Base-by-base conservation (phyloP, 2,113 vertebrate genomes). In the Scophthalmus maximus region DNA sequence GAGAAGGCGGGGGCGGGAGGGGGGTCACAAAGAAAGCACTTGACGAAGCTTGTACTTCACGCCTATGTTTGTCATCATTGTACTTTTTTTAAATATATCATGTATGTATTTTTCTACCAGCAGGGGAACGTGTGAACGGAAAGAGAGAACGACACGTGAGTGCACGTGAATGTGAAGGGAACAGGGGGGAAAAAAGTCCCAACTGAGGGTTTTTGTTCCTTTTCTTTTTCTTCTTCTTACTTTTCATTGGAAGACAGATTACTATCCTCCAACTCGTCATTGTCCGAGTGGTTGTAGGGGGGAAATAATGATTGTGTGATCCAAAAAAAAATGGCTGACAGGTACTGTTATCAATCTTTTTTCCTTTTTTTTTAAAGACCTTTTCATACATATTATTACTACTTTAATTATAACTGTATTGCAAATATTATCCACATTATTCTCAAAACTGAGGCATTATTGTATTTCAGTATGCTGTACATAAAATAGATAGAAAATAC, bases 51-150 rank as follows among this genome's bases (percentile, higher is more conserved):
- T 64, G 66, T 82, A 82, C 76, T 82, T 89, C 86, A 86, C 66
- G 62, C 82, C 68, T 85, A 75, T 81, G 86, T 90, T 91, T 87
- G 82, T 90, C 83, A 78, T 89, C 70, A 63, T 87, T 89, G 79
- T 83, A 83, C 68, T 83, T 89, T 91, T 83, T 79, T 83, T 78
- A 68, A n/a, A 70, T 84, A 90, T 89, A 89, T 88, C 74, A 90
- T 89, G 89, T 92, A 87, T 89, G 89, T 93, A 93, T 94, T 94
- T 94, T 94, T 94, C 82, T 93, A 93, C 87, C 88, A 87, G 90
- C 78, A 82, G 81, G 80, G 68, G 65, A 83, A 76, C 36, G 68
- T 79, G 81, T 88, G 84, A 84, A 51, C 65, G 68, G 82, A 79
- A 29, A 36, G 73, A 79, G 65, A 68, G 79, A 73, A 75, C 78